Evolutionary conservation across 2,888 invertebrate species (phyloP), one percentile per base, ranked within the genome.

Genomic region (Trissolcus brochymenae): DNA sequence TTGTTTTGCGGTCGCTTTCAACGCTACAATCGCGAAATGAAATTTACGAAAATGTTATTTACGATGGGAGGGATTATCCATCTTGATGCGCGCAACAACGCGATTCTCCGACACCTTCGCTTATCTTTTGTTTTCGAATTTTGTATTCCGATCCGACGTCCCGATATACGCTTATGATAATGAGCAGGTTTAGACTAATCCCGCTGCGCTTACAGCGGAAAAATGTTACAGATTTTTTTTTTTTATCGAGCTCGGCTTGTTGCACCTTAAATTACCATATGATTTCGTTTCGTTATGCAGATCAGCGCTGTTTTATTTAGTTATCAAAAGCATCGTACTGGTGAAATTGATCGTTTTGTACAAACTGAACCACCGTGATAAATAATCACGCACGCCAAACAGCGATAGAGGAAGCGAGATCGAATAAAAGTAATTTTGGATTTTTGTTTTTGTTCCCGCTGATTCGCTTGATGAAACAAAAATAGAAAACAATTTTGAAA

Each of bases 1-100:
- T 73, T 70, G 73, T 72, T 72, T 64, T 76, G 71, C 57, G 62
- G 72, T 41, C 51, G 73, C 74, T 72, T 75, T 72, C 75, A 75
- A 56, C 59, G 76, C 72, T 67, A 73, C 72, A 72, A 78, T 64
- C 76, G 76, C 72, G 76, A 66, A 73, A 76, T 73, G 75, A 76
- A 72, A 72, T 75, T 73, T 68, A 68, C 72, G 76, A 76, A 79
- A 79, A 76, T 72, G 79, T 68, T 65, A 73, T 76, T 76, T 79
- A 79, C 76, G 78, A 75, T 50, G 61, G 62, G 59, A 60, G 72
- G 78, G 14, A 46, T 46, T 46, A 75, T 66, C 64, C 71, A 72
- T 75, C 68, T 67, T 75, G 66, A 75, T 72, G 74, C 70, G 57
- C 56, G 64, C 13, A 64, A 61, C 75, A 16, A 53, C 68, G 59